Conservation (phyloP, 2,113 vertebrate species). For the Polypterus bichir region DNA sequence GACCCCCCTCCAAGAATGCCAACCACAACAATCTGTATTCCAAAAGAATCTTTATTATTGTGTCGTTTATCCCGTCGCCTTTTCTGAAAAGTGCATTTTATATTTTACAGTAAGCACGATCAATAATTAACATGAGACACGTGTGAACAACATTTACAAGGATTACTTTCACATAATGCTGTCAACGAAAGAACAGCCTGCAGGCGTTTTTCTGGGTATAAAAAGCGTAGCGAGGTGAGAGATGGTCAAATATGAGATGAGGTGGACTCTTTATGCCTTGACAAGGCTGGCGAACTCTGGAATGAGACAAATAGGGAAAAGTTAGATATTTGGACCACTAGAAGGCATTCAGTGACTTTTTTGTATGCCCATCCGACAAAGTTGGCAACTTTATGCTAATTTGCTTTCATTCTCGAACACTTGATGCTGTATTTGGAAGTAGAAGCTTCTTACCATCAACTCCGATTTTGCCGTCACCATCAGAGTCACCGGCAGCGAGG, state of each 20-base stretch:
- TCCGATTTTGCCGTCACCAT: constrained; percentile 65
- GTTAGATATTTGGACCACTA: neutral
- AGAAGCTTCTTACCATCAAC: constrained; percentile 41
- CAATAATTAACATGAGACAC: constrained; percentile 51
- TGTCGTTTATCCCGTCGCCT: constrained; percentile 32
- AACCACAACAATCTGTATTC: constrained; percentile 23
- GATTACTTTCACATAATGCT: constrained; percentile 42
- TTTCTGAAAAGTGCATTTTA: constrained; percentile 49
- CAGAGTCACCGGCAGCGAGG: constrained; percentile 50
- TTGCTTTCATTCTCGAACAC: too few relatives aligned
- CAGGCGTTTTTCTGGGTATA: constrained; percentile 23
- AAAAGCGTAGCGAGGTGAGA: neutral
- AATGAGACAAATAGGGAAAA: constrained; percentile 17
- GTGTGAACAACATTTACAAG: constrained; percentile 46
- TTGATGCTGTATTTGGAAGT: too few relatives aligned
- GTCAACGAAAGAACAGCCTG: constrained; percentile 28
- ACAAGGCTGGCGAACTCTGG: constrained; percentile 57
- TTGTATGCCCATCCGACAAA: too few relatives aligned
- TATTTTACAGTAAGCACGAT: constrained; percentile 47
- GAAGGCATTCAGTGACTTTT: too few relatives aligned
- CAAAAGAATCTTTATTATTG: constrained; percentile 60
- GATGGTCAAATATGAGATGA: neutral
- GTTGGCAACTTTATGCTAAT: too few relatives aligned
- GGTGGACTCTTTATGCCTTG: constrained; percentile 41
- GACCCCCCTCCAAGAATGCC: too few relatives aligned